phyloP scores from a whole-genome alignment of 2,113 vertebrate genomes.

The Campylorhamphus procurvoides region DNA sequence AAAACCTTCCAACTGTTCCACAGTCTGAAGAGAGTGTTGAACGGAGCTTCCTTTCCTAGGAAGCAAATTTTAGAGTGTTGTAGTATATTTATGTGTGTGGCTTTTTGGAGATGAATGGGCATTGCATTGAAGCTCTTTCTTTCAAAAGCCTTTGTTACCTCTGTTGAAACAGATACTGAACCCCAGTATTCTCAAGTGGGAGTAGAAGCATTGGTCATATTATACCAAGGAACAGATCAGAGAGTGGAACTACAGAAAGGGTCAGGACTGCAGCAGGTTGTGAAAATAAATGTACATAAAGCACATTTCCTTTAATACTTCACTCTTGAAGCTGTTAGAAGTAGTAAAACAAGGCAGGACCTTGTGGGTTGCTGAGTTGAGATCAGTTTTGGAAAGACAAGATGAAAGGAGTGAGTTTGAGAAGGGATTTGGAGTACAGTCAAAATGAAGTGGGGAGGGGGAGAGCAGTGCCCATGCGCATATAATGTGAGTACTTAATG shows the following conservation, averaged over 20 bases:
- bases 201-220: neutral
- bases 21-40: neutral
- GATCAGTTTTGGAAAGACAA: neutral
- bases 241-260: neutral
- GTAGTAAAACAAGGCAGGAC: neutral
- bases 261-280: neutral
- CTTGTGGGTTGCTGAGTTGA: neutral
- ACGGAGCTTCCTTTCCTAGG: neutral
- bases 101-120: neutral
- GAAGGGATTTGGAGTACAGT: neutral
- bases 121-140: neutral
- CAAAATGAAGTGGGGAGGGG: neutral
- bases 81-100: neutral
- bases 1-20: slow-evolving; percentile 1
- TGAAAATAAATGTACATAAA: neutral
- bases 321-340: neutral
- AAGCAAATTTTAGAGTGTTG: neutral
- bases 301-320: neutral
- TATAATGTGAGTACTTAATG: neutral
- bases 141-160: neutral
- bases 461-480: neutral
- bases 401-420: neutral
- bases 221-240: neutral
- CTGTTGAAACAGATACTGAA: neutral
- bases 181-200: neutral